Percentiles rank a stretch among this genome's conserved stretches.
Conservation (phyloP, 1,140 invertebrate species). For the Nebria ingens region DNA sequence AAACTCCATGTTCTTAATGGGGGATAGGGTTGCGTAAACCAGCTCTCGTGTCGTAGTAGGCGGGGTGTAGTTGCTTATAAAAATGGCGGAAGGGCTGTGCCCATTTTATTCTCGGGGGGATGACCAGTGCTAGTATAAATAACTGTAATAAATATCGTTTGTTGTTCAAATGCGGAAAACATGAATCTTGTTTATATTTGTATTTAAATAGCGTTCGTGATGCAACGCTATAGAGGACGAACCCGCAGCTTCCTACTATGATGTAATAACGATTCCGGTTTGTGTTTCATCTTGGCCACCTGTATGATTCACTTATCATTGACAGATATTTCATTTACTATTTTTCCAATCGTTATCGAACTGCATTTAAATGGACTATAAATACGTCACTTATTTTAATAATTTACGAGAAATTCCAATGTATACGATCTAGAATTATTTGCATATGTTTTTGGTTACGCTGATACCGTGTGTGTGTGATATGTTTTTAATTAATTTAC, state of each 20-base stretch:
- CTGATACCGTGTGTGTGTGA: no score
- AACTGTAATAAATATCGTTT: no score
- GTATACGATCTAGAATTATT: no score
- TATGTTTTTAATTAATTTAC: conserved; percentile 10
- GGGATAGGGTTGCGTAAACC: conserved; percentile 26
- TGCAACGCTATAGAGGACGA: conserved; percentile 20
- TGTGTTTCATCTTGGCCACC: conserved; percentile 20
- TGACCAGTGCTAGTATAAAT: conserved; percentile 5
- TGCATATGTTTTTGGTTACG: no score
- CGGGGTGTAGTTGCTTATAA: conserved; percentile 26
- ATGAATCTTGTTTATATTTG: conserved; percentile 7
- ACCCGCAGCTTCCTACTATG: not conserved
- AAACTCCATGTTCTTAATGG: not conserved
- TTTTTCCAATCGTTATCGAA: no score
- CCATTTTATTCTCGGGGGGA: conserved; percentile 19
- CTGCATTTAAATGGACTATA: no score
- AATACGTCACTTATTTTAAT: no score
- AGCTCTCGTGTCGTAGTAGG: conserved; percentile 22
- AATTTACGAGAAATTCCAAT: no score
- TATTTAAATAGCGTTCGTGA: conserved; percentile 17
- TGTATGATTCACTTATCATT: conserved; percentile 26
- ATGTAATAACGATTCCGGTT: conserved; percentile 24
- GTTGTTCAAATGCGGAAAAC: conserved; percentile 9
- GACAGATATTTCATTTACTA: not conserved
- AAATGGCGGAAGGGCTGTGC: conserved; percentile 28